A percentile compares a stretch with the other conserved stretches of the same genome.
These are phyloP conservation scores for Paramuricea clavata DNA, from an alignment of 92 coral and sea anemone genomes.

Conservation along the genomic window DNA sequence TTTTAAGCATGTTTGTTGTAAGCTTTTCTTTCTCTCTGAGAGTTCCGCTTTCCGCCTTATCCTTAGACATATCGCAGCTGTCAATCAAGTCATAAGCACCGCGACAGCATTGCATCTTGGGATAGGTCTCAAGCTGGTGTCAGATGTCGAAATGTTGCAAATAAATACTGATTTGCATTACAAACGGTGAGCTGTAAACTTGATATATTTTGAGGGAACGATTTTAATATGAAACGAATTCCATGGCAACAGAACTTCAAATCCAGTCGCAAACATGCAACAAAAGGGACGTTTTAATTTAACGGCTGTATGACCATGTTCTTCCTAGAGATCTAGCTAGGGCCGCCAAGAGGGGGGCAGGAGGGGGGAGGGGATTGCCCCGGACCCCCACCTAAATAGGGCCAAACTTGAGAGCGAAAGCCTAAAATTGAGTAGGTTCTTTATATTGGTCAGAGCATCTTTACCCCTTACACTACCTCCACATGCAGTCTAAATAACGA, in stretches of 20 bases:
- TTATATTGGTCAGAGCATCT: too few relatives aligned
- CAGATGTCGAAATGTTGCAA: too few relatives aligned
- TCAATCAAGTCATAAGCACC: constrained; percentile 25
- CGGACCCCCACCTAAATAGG: too few relatives aligned
- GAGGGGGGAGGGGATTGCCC: too few relatives aligned
- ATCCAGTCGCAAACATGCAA: background rate
- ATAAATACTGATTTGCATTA: too few relatives aligned
- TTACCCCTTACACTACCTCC: too few relatives aligned
- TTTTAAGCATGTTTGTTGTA: background rate
- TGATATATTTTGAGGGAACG: background rate
- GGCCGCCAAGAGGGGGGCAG: too few relatives aligned
- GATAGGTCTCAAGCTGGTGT: background rate
- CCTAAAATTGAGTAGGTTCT: too few relatives aligned
- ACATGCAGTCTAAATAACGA: too few relatives aligned
- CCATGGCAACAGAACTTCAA: background rate
- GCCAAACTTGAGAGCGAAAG: too few relatives aligned
- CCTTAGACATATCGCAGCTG: constrained; percentile 19
- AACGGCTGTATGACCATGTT: background rate
- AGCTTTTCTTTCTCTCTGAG: background rate
- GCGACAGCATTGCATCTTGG: constrained; percentile 30
- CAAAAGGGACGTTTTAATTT: background rate
- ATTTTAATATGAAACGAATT: background rate
- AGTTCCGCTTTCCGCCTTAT: constrained; percentile 41
- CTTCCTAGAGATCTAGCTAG: too few relatives aligned
- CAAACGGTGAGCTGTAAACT: background rate